Conservation (phyloP, 2,888 invertebrate species). For the Cheilosia variabilis region DNA sequence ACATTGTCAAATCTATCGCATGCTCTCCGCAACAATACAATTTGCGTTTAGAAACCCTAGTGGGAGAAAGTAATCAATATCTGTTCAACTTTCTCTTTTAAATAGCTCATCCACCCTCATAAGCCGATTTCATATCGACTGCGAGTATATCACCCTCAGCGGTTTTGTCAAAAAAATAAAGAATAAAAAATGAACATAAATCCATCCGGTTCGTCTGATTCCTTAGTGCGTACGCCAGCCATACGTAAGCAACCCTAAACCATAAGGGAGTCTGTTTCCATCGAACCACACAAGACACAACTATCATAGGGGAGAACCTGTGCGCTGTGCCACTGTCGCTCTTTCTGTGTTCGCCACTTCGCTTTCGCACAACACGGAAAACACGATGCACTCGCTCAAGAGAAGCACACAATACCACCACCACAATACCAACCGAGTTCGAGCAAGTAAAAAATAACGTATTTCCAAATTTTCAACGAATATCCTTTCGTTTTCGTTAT, state of each 20-base stretch:
- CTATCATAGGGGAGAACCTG: slow-evolving; percentile 30
- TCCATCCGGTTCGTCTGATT: slow-evolving; percentile 51
- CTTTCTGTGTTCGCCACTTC: slow-evolving; percentile 24
- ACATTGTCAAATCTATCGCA: slow-evolving; percentile 11
- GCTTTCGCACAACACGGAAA: slow-evolving; percentile 65
- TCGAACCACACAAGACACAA: slow-evolving; percentile 1
- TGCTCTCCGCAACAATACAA: slow-evolving; percentile 34
- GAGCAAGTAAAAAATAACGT: slow-evolving; percentile 46
- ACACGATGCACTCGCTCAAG: slow-evolving; percentile 51
- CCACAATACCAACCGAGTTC: slow-evolving; percentile 26
- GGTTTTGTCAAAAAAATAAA: slow-evolving; percentile 28
- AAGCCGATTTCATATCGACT: slow-evolving; percentile 1
- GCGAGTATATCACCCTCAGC: slow-evolving; percentile 44
- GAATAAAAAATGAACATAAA: slow-evolving; percentile 18
- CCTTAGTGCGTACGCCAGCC: slow-evolving; percentile 18
- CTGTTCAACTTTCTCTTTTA: slow-evolving; percentile 69
- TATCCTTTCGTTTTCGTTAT: slow-evolving; percentile 75
- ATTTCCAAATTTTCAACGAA: slow-evolving; percentile 69
- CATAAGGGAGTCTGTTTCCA: slow-evolving; percentile 32
- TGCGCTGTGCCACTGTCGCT: slow-evolving; percentile 36
- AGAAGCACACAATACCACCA: slow-evolving; percentile 60
- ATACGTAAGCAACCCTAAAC: slow-evolving; percentile 33
- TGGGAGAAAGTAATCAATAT: slow-evolving; percentile 71
- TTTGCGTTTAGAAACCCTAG: slow-evolving; percentile 5
- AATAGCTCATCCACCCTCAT: slow-evolving; percentile 48